phyloP scores from a whole-genome alignment of 1,140 invertebrate species.

The Teleogryllus occipitalis region DNA sequence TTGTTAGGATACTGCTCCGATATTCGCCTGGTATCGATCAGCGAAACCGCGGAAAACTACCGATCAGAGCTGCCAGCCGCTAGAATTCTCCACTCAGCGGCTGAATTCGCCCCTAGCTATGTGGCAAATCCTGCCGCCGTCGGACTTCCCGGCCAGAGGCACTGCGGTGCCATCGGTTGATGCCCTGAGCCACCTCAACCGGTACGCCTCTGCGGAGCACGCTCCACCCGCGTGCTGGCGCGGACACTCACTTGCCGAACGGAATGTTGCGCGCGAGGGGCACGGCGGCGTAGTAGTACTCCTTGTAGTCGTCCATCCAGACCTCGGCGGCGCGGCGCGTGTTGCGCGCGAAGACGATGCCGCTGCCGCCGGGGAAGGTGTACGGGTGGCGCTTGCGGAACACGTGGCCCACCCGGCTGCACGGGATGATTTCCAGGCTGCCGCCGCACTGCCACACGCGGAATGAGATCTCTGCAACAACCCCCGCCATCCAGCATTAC shows the following conservation, averaged over 20 bases:
- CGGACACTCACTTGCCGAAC: slow-evolving; percentile 73
- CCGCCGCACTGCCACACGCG: slow-evolving; percentile 96
- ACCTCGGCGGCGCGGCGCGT: slow-evolving; percentile 85
- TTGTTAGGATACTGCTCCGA: no score
- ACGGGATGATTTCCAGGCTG: slow-evolving; percentile 87
- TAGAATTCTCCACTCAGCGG: no score
- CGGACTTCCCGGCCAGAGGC: no score
- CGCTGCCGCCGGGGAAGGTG: slow-evolving; percentile 87
- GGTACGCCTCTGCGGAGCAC: no score
- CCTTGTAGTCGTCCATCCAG: slow-evolving; percentile 94
- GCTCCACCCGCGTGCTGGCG: no score
- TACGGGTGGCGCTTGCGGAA: slow-evolving; percentile 92
- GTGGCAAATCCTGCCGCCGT: no score
- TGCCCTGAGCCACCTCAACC: no score
- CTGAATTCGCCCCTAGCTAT: no score
- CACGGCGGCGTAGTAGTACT: slow-evolving; percentile 81
- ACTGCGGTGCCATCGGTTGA: no score
- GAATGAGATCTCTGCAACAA: slow-evolving; percentile 54
- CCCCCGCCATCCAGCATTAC: not conserved
- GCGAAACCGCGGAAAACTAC: no score
- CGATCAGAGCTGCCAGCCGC: no score
- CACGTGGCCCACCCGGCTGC: slow-evolving; percentile 84
- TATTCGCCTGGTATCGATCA: no score
- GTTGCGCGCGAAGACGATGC: slow-evolving; percentile 82
- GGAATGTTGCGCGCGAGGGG: slow-evolving; percentile 78